Base-by-base conservation (phyloP, 2,797 vertebrate species). In the Bovichtus variegatus region DNA sequence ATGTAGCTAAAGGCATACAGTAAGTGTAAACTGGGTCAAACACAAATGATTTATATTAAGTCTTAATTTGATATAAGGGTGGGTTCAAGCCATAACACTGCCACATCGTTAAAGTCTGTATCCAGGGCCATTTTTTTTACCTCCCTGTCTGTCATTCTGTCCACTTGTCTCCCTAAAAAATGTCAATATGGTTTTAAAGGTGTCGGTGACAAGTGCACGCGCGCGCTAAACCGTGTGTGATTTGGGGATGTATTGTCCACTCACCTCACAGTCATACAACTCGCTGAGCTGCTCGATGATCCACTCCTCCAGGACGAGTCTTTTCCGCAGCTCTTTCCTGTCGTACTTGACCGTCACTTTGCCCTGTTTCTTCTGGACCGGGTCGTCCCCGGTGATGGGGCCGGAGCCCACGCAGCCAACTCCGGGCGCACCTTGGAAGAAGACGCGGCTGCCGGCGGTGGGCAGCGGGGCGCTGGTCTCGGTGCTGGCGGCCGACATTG, bases 301-400 rank as follows among this genome's bases (percentile, higher is more conserved):
- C 97, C 98, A 98, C 90, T 98, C 98, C 93, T 98, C 98, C 94
- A 99, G 93, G 50, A 96, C 95, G 5, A 99, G 96, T 92, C 98
- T 95, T 86, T 97, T 98, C 76, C 98, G 94, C 94, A 99, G 97
- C 95, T 99, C 98, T 78, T 99, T 99, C 74, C 98, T 95, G 86
- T 98, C 98, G 91, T 99, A 99, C 94, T 98, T 98, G 84, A 99
- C 98, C 25, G 98, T 99, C 93, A 99, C 98, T 95, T 99, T 99
- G 44, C 98, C 97, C 85, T 98, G 97, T 88, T 93, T 97, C 90
- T 96, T 97, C 84, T 97, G 97, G 79, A 96, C 94, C 93, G 96
- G 92, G 91, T 95, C 89, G 78, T 93, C 83, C 65, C 88, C 83
- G 82, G 86, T 88, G 85, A 91, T 90, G 79, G 94, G 90, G 34